Evolutionary conservation across 2,888 invertebrate species (phyloP), one percentile per base, ranked within the genome.

Genomic region (Lypha dubia): DNA sequence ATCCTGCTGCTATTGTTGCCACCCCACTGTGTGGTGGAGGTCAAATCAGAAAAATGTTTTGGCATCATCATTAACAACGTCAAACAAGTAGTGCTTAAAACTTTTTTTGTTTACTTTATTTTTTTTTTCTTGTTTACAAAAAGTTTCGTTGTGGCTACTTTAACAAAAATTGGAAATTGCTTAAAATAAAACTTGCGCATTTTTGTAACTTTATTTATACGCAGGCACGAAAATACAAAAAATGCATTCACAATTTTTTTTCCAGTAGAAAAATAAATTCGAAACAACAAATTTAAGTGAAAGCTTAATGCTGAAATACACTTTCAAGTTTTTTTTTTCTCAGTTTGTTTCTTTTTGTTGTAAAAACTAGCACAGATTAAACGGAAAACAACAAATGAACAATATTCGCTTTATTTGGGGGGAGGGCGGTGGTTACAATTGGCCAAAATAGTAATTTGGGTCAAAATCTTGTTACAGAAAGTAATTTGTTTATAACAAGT

Each of bases 211-310:
- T 49, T 32, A 49, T 35, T 8, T 6, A 4, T 11, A 60, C 15
- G 28, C 17, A 60, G 9, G 28, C 17, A 22, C 15, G 44, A 1
- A 70, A 17, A 20, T 28, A 44, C 6, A 68, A 75, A 38, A 68
- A 75, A 56, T 75, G 70, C 70, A 70, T 70, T 74, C 62, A 62
- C n/a, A n/a, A 46, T 24, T 70, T 53, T 68, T 53, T 41, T 15
- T 28, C 0, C 1, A 60, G 20, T 15, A 22, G 20, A 46, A 44
- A 41, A 58, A 17, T 7, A 53, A 68, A 67, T 51, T 5, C 11
- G 8, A 49, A 74, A 44, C 15, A 75, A 17, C 41, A 38, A 75
- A 63, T 65, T 75, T 13, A 44, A 65, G 56, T 32, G n/a, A 67
- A 73, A 73, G 56, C 58, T 71, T 60, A 35, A 68, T 60, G 38